Evolutionary conservation across 2,113 vertebrate species (phyloP).

Genomic region (Syngnathus floridae): DNA sequence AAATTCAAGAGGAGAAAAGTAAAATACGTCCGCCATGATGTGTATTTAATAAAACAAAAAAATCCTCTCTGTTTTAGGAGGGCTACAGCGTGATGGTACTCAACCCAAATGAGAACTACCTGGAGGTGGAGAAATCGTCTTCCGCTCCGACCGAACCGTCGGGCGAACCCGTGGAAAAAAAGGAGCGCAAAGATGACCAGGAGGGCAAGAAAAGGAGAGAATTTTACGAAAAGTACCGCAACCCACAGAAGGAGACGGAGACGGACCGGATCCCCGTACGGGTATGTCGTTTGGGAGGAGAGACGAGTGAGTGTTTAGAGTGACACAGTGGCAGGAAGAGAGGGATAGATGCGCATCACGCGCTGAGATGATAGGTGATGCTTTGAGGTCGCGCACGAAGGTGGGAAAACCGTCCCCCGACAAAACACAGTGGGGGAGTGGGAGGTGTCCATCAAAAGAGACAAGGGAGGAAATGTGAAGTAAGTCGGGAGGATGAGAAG

Average conservation of each 20-base stretch:
- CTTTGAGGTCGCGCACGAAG: constrained; percentile 41
- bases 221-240: constrained; percentile 94
- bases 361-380: constrained; percentile 29
- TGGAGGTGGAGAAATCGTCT: constrained; percentile 87
- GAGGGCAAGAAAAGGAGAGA: constrained; percentile 87
- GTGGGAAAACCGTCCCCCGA: constrained; percentile 45
- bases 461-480: constrained; percentile 59
- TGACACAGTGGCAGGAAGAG: constrained; percentile 29
- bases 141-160: constrained; percentile 75
- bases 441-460: constrained; percentile 47
- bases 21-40: background rate
- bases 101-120: constrained; percentile 97
- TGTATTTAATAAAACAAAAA: background rate
- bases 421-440: constrained; percentile 34
- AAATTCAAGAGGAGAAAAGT: background rate
- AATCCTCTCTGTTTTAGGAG: constrained; percentile 76
- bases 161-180: constrained; percentile 93
- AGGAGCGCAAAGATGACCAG: constrained; percentile 86
- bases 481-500: constrained; percentile 62
- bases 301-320: constrained; percentile 21
- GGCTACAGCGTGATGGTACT: constrained; percentile 92
- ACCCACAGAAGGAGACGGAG: constrained; percentile 93
- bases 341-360: constrained; percentile 46
- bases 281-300: constrained; percentile 71
- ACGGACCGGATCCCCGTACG: constrained; percentile 84